These are phyloP conservation scores for Phortica okadai DNA, from an alignment of 2,888 invertebrate genomes.

Conservation along the genomic window DNA sequence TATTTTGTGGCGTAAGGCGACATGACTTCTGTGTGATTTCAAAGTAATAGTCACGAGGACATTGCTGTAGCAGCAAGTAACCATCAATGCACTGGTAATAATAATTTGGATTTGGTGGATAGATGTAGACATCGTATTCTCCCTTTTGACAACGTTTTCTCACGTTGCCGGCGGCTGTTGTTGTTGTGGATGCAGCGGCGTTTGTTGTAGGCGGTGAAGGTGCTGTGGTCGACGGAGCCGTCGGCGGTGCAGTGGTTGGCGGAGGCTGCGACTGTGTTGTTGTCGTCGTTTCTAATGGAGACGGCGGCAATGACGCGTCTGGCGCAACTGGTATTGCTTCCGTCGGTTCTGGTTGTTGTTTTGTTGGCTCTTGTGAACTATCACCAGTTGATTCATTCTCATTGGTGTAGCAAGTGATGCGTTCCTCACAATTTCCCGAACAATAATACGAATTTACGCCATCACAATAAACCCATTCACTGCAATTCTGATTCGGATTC, in stretches of 20 bases:
- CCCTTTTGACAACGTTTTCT: conserved; percentile 46
- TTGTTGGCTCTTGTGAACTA: conserved; percentile 8
- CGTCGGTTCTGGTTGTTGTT: not conserved
- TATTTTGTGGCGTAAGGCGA: not conserved
- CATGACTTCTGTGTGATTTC: conserved; percentile 50
- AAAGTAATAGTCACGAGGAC: conserved; percentile 66
- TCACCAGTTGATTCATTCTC: not conserved
- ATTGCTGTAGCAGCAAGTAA: conserved; percentile 65
- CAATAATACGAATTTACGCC: conserved; percentile 63
- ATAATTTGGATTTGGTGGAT: conserved; percentile 59
- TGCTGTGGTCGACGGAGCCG: not conserved
- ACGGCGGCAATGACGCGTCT: not conserved
- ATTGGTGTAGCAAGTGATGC: conserved; percentile 47
- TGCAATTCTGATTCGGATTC: conserved; percentile 59
- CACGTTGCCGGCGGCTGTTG: conserved; percentile 28
- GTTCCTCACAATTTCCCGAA: conserved; percentile 59
- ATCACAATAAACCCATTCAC: conserved; percentile 66
- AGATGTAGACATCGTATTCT: conserved; percentile 53
- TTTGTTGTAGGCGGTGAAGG: not conserved
- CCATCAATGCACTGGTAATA: conserved; percentile 61
- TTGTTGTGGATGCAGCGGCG: not conserved
- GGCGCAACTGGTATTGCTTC: not conserved
- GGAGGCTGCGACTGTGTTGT: not conserved
- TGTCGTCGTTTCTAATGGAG: no score
- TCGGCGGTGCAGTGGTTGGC: not conserved